Percentiles rank a stretch among this genome's conserved stretches.
These are phyloP conservation scores for Sterrhoptilus dennistouni DNA, from an alignment of 2,113 vertebrate species.

Conservation along the genomic window DNA sequence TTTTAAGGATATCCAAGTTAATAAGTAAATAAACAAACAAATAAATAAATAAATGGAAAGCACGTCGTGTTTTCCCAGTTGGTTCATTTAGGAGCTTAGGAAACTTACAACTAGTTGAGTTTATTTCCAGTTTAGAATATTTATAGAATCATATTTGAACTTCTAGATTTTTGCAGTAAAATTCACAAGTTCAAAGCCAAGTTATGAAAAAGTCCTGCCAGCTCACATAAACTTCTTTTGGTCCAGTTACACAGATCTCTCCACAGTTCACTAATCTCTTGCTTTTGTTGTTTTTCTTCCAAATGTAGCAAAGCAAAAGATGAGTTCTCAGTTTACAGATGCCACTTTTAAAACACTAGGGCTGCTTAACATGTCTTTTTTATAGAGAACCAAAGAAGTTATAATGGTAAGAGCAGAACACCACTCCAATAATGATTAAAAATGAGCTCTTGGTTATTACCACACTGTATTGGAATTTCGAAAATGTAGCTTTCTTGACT, in stretches of 20 bases:
- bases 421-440: neutral
- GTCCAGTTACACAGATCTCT: neutral
- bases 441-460: neutral
- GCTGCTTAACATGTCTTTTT: neutral
- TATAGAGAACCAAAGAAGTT: neutral
- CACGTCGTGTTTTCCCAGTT: neutral
- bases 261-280: neutral
- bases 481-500: neutral
- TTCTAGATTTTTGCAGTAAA: neutral
- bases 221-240: neutral
- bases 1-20: neutral
- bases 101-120: neutral
- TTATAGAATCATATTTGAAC: conserved; percentile 10
- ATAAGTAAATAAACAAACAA: neutral
- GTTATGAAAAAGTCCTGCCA: neutral
- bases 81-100: neutral
- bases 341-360: neutral
- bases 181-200: neutral
- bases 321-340: neutral
- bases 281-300: neutral
- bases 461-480: neutral
- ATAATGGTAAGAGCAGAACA: neutral
- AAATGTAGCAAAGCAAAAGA: neutral
- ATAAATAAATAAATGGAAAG: neutral
- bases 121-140: neutral